These are phyloP conservation scores for Leptogaster cylindrica DNA, from an alignment of 2,888 invertebrate species.

Conservation along the genomic window DNA sequence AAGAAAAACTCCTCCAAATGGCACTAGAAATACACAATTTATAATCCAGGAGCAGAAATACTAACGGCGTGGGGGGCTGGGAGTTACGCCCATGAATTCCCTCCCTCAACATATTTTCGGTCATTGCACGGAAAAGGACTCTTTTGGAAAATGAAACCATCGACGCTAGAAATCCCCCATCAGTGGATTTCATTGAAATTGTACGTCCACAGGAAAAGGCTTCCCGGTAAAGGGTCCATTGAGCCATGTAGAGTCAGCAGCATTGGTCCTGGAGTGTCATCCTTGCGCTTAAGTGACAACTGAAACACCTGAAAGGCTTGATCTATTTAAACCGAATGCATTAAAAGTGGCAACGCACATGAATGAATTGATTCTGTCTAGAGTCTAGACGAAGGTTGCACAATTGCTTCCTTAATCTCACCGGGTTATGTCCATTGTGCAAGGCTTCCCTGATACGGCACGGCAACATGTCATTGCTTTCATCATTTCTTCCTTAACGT, in stretches of 20 bases:
- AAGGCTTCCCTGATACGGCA: background rate
- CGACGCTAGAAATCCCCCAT: too few relatives aligned
- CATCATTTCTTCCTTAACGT: background rate
- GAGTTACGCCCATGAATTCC: too few relatives aligned
- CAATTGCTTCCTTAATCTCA: constrained; percentile 2
- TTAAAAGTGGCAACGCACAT: background rate
- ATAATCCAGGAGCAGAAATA: too few relatives aligned
- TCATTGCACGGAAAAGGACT: too few relatives aligned
- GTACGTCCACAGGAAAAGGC: too few relatives aligned
- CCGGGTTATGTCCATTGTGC: background rate
- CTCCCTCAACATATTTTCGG: too few relatives aligned
- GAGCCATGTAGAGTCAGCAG: background rate
- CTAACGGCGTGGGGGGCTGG: too few relatives aligned
- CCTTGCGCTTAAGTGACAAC: background rate
- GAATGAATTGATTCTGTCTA: background rate
- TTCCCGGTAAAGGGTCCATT: background rate
- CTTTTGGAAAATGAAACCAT: too few relatives aligned
- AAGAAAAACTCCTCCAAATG: too few relatives aligned
- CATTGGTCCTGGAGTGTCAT: background rate
- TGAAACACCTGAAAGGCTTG: background rate
- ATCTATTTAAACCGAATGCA: background rate
- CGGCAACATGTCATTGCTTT: background rate
- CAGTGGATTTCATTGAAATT: too few relatives aligned
- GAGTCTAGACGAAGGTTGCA: background rate
- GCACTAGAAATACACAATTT: too few relatives aligned